Evolutionary conservation across 2,888 invertebrate genomes (phyloP), one percentile per base, ranked within the genome.

Genomic region (Merodon equestris): DNA sequence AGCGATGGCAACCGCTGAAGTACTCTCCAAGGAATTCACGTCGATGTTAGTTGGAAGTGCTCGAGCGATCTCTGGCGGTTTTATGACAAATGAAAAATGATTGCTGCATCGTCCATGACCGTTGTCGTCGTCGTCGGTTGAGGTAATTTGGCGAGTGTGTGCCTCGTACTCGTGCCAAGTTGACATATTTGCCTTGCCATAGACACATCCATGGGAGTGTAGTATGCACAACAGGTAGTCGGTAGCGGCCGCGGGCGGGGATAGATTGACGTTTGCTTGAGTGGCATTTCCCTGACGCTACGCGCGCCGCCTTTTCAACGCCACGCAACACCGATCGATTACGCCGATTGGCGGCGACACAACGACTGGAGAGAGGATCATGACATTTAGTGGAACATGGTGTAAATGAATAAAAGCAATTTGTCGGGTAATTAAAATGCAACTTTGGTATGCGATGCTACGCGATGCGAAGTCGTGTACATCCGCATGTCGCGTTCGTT

Each of bases 391-490:
- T 73, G 73, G 68, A 74, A 79, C 79, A 79, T 70, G 74, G 73
- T 79, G 68, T 79, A 73, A 79, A 74, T 79, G 58, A 74, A 79
- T 79, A 74, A 74, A 79, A 70, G 79, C 70, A 79, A 79, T 79
- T 79, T 79, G 79, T 79, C 79, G 56, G 68, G 51, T 70, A 79
- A 79, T 79, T 79, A 79, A 79, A 79, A 79, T 79, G 79, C 79
- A 58, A 56, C 50, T 64, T 47, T 18, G 64, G 68, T 64, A 74
- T 64, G 68, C 27, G 27, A 27, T 27, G 27, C 3, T 27, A 27
- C 27, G 27, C 27, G 27, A 27, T 27, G 27, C 27, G 27, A 27
- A n/a, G 27, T 27, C 27, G 7, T 27, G 27, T 27, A 27, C 27
- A 27, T 27, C 27, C 27, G 27, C 27, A 4, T 7, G 27, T 27